Evolutionary conservation across 37 sponge, comb jelly and placozoan genomes (phyloP).

Genomic region (Halisarca cf. caerulea): DNA sequence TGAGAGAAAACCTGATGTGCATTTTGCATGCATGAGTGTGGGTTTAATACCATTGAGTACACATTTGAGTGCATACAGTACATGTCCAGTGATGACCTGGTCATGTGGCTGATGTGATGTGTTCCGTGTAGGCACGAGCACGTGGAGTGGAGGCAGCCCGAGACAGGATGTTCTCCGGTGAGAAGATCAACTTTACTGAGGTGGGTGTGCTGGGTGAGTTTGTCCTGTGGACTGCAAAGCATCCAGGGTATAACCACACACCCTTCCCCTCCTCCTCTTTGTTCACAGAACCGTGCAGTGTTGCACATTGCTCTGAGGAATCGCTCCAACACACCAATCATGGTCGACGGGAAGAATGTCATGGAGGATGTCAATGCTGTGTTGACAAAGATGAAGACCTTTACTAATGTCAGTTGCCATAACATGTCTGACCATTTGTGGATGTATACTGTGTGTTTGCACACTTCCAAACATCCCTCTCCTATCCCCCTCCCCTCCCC

Average conservation of each 20-base stretch:
- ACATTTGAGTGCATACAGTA: too few species aligned
- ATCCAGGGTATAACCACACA: background rate
- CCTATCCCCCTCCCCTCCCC: background rate
- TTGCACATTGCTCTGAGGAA: slow-evolving; percentile 96
- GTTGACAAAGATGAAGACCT: slow-evolving; percentile 85
- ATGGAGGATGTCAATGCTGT: slow-evolving; percentile 93
- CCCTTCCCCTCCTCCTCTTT: background rate
- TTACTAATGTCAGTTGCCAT: slow-evolving; percentile 64
- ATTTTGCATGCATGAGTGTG: too few species aligned
- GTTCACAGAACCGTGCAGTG: slow-evolving; percentile 88
- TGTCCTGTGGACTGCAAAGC: background rate
- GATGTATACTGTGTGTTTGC: too few species aligned
- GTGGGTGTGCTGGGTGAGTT: slow-evolving; percentile 30
- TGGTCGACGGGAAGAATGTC: slow-evolving; percentile 95
- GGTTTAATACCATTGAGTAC: too few species aligned
- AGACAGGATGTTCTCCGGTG: slow-evolving; percentile 92
- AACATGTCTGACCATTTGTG: too few species aligned
- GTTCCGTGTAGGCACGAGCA: slow-evolving; percentile 86
- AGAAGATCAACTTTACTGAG: slow-evolving; percentile 98
- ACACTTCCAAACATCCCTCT: too few species aligned
- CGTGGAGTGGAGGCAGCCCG: slow-evolving; percentile 84
- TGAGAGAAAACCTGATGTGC: too few species aligned
- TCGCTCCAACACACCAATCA: slow-evolving; percentile 85
- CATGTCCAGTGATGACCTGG: too few species aligned
- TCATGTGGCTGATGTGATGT: too few species aligned